Evolutionary conservation across 1,140 invertebrate species (phyloP), one percentile per base, ranked within the genome.

Genomic region (Leptoteleia sp.): DNA sequence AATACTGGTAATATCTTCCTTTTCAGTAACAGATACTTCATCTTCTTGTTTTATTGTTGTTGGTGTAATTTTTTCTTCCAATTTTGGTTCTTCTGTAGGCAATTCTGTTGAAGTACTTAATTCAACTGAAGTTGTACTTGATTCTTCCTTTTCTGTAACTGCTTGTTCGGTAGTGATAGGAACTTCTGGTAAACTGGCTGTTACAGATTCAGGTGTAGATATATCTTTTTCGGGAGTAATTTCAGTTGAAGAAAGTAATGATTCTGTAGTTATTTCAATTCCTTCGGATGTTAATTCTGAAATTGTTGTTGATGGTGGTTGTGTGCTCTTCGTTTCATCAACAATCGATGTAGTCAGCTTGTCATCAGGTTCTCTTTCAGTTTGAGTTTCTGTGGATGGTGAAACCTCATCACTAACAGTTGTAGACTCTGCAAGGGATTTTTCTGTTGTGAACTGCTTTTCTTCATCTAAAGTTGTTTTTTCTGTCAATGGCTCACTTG

Each of bases 91-190:
- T 42, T 64, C 42, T 29, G 47, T 29, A n/a, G 35, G 12, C n/a
- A 59, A 13, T 45, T 50, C 48, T 17, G 71, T n/a, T 4, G 68
- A 50, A 47, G 6, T 29, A 3, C 25, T 70, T 22, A 27, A 17
- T 68, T 19, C 37, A 19, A n/a, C n/a, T n/a, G 25, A 4, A 45
- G 27, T 52, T 11, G 71, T n/a, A n/a, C n/a, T 62, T 33, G 52
- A 9, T 5, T 19, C 67, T 61, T 77, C 59, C 15, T 50, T n/a
- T n/a, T n/a, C n/a, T n/a, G n/a, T n/a, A n/a, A n/a, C 62, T 52
- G 37, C 4, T 29, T 29, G 27, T 29, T 29, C 7, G 1, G 7
- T 29, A 7, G 27, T 29, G 3, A 1, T 29, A 4, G 4, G 27
- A 5, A 22, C 2, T 22, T 22, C 19, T 22, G 19, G 19, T 70